Conservation (phyloP, 2,113 vertebrate genomes). For the Clinocottus analis region DNA sequence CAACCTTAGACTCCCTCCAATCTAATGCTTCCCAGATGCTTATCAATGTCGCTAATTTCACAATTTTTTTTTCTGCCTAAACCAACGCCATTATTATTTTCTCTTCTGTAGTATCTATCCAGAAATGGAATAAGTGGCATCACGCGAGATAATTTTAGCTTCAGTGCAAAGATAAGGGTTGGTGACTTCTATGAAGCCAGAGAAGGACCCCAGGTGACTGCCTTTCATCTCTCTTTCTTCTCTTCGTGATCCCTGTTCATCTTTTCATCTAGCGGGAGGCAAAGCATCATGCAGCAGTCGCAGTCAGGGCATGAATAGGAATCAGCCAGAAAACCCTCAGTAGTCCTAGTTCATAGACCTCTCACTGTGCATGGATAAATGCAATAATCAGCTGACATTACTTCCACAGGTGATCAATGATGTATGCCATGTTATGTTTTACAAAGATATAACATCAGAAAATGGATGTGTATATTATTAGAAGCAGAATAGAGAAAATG, state of each 20-base stretch:
- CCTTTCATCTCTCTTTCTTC: conserved; percentile 83
- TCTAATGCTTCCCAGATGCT: conserved; percentile 75
- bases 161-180: conserved; percentile 99
- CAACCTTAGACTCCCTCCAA: conserved; percentile 63
- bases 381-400: conserved; percentile 82
- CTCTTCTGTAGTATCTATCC: conserved; percentile 99
- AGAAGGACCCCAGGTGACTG: conserved; percentile 98
- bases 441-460: conserved; percentile 41
- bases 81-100: conserved; percentile 86
- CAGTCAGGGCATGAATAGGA: conserved; percentile 71
- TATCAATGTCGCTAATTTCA: conserved; percentile 79
- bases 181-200: conserved; percentile 99
- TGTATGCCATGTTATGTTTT: conserved; percentile 62
- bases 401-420: conserved; percentile 82
- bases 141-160: conserved; percentile 99
- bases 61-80: conserved; percentile 75
- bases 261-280: conserved; percentile 80
- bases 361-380: conserved; percentile 78
- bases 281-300: conserved; percentile 74
- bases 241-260: conserved; percentile 75
- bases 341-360: conserved; percentile 72
- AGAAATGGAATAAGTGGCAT: conserved; percentile 99
- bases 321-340: conserved; percentile 63
- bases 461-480: conserved; percentile 13
- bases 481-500: conserved; percentile 17